Evolutionary conservation across 2,888 invertebrate species (phyloP).

Genomic region (Maniola hyperantus): DNA sequence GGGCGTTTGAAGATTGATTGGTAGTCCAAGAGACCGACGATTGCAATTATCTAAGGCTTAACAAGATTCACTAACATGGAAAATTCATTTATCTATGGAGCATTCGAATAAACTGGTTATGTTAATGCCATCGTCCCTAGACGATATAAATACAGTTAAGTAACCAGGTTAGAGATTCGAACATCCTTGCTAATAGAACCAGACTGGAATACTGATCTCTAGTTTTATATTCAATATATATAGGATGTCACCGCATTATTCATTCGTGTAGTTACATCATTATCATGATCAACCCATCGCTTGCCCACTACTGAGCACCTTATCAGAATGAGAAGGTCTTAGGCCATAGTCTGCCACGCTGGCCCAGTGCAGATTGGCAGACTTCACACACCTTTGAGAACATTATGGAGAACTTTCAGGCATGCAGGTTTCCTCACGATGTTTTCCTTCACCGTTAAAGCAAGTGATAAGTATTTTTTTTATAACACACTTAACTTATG

Average conservation of each 20-base stretch:
- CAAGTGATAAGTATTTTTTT: too few relatives aligned
- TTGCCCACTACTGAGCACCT: neutral
- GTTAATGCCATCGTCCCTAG: conserved; percentile 12
- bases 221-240: conserved; percentile 61
- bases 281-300: too few relatives aligned
- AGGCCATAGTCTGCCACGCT: too few relatives aligned
- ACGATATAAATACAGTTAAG: conserved; percentile 73
- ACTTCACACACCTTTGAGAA: too few relatives aligned
- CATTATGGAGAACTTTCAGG: too few relatives aligned
- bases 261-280: conserved; percentile 13
- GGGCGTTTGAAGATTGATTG: too few relatives aligned
- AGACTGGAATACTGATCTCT: conserved; percentile 69
- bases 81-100: neutral
- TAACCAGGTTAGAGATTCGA: conserved; percentile 75
- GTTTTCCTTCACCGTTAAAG: neutral
- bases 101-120: conserved; percentile 19
- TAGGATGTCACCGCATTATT: conserved; percentile 15
- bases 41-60: too few relatives aligned
- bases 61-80: neutral
- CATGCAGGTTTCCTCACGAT: too few relatives aligned
- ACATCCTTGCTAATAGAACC: conserved; percentile 53
- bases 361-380: neutral
- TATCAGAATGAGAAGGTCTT: too few relatives aligned
- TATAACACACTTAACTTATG: too few relatives aligned
- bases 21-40: too few relatives aligned